phyloP scores from a whole-genome alignment of 2,888 invertebrate species.

The Glyphotaelius pellucidus region DNA sequence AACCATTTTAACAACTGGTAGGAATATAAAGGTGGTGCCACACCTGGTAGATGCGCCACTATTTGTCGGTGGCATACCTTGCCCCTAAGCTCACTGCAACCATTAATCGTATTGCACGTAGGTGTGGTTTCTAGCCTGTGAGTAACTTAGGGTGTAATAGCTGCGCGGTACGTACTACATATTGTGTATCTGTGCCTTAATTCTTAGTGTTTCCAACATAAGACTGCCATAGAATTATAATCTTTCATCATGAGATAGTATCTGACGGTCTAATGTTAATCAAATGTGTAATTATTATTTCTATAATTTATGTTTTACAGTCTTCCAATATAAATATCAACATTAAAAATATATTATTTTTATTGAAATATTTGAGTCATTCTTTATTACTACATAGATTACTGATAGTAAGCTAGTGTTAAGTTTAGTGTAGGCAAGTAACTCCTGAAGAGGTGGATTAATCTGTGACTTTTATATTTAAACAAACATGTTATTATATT shows the following conservation, averaged over 20 bases:
- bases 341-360: constrained; percentile 33
- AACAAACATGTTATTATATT: constrained; percentile 33
- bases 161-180: neutral
- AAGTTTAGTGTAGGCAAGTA: neutral
- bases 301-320: constrained; percentile 38
- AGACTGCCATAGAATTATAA: constrained; percentile 49
- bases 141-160: constrained; percentile 12
- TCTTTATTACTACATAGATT: constrained; percentile 41
- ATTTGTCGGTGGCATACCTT: neutral
- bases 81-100: neutral
- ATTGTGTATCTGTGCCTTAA: neutral
- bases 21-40: neutral
- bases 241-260: constrained; percentile 25
- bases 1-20: neutral
- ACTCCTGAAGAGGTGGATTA: neutral
- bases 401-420: constrained; percentile 2
- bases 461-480: constrained; percentile 40
- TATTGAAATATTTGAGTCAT: constrained; percentile 51
- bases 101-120: neutral
- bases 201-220: constrained; percentile 41
- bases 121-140: neutral
- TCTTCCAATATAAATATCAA: constrained; percentile 53
- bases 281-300: constrained; percentile 21
- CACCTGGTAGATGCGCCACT: neutral
- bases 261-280: constrained; percentile 7